phyloP scores from a whole-genome alignment of 2,888 invertebrate genomes.

The Craniophora ligustri region DNA sequence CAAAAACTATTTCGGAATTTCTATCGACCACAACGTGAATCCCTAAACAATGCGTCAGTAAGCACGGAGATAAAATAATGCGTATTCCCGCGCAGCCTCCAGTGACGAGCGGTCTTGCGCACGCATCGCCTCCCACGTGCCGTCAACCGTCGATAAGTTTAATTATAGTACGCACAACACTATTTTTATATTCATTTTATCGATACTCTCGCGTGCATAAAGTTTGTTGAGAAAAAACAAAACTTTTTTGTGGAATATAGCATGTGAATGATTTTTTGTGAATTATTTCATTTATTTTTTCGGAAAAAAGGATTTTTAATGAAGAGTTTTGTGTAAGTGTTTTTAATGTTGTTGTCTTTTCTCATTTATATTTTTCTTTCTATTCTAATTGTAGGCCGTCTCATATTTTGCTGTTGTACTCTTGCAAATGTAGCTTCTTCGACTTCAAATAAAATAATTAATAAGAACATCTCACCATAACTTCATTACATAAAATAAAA shows the following conservation, averaged over 20 bases:
- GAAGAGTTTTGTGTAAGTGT: conserved; percentile 52
- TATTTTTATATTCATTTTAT: conserved; percentile 45
- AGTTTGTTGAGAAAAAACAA: conserved; percentile 3
- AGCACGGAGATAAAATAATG: conserved; percentile 67
- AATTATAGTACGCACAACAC: conserved; percentile 56
- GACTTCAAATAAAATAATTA: no score
- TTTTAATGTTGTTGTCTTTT: conserved; percentile 1
- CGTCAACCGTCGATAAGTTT: conserved; percentile 57
- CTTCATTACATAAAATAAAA: no score
- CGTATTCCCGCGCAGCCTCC: conserved; percentile 66
- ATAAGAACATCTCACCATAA: no score
- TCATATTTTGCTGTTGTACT: no score
- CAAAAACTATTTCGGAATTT: conserved; percentile 31
- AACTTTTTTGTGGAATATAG: conserved; percentile 26
- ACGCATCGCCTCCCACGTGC: conserved; percentile 59
- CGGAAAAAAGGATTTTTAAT: conserved; percentile 53
- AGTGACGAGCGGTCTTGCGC: conserved; percentile 58
- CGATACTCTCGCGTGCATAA: conserved; percentile 10
- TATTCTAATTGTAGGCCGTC: no score
- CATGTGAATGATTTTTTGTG: conserved; percentile 43
- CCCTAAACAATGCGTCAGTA: conserved; percentile 53
- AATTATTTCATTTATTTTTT: conserved; percentile 23
- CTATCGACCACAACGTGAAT: conserved; percentile 53
- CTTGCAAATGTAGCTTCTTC: no score
- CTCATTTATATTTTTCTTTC: no score